Conservation (phyloP, 1,140 invertebrate genomes). For the Hermetia illucens region DNA sequence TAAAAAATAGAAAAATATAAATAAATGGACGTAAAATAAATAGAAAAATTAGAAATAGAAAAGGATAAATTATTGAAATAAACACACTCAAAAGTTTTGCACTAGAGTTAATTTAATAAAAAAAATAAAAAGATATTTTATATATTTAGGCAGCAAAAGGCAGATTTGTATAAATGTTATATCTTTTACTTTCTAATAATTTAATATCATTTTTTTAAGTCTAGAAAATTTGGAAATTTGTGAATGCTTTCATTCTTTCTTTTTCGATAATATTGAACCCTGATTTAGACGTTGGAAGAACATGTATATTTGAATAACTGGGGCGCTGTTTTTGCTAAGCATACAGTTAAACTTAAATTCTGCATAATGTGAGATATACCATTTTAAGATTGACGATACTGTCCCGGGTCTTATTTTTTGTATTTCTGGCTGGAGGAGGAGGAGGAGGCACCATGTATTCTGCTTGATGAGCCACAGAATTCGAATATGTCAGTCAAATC, state of each 20-base stretch:
- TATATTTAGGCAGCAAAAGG: neutral
- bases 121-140: neutral
- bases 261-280: slow-evolving; percentile 2
- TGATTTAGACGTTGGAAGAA: slow-evolving; percentile 7
- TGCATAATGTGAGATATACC: neutral
- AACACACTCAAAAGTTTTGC: slow-evolving; percentile 5
- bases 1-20: slow-evolving; percentile 11
- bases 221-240: neutral
- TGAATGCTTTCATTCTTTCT: neutral
- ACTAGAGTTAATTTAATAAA: neutral
- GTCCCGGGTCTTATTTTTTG: too few relatives aligned
- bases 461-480: too few relatives aligned
- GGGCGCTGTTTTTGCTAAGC: neutral
- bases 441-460: too few relatives aligned
- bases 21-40: slow-evolving; percentile 13
- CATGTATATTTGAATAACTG: neutral
- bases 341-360: neutral
- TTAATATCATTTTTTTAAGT: neutral
- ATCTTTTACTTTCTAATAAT: neutral
- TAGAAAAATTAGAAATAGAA: slow-evolving; percentile 3
- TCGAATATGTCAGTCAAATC: too few relatives aligned
- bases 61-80: slow-evolving; percentile 8
- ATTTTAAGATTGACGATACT: too few relatives aligned
- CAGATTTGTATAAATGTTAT: neutral
- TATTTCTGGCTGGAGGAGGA: too few relatives aligned